Evolutionary conservation across 2,888 invertebrate species (phyloP), one percentile per base, ranked within the genome.

Genomic region (Latrodectus hesperus): DNA sequence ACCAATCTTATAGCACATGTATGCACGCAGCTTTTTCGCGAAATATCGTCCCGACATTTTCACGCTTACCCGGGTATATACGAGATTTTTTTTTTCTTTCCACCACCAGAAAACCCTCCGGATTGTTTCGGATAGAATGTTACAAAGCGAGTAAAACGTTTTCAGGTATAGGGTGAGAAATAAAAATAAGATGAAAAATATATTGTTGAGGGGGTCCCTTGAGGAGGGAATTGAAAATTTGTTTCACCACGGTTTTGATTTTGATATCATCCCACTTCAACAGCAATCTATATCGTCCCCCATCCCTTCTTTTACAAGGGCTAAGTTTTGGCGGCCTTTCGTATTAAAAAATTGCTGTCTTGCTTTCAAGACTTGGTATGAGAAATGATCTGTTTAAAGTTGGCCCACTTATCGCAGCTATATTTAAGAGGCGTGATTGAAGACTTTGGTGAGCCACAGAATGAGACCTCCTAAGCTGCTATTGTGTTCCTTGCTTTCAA

Each of bases 1-100:
- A 82, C 81, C 81, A 38, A 74, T 71, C 81, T 80, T 80, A 86
- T 86, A 38, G 80, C 84, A 84, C 84, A 84, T 84, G 84, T 73
- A 78, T 84, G 78, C 80, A 81, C 80, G 72, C 81, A 81, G 86
- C 85, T 85, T 85, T 85, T 85, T 85, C 85, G 85, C 81, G 86
- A 86, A 86, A 81, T 67, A 86, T 81, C 86, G 81, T 76, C 81
- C 81, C 86, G 86, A 76, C 86, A 81, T 86, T 86, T 86, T 86
- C 86, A 86, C 86, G 86, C 81, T 81, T 72, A 65, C 76, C 55
- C 72, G 81, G 86, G 86, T 81, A 82, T 73, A 81, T 67, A 74
- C 74, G 70, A 60, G n/a, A 73, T 64, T 81, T 73, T 81, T 75
- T 65, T 68, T 38, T 84, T 78, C 73, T 78, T 67, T 67, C 72